Evolutionary conservation across 2,888 invertebrate genomes (phyloP), one percentile per base, ranked within the genome.

Genomic region (Drosophila maculinotata): DNA sequence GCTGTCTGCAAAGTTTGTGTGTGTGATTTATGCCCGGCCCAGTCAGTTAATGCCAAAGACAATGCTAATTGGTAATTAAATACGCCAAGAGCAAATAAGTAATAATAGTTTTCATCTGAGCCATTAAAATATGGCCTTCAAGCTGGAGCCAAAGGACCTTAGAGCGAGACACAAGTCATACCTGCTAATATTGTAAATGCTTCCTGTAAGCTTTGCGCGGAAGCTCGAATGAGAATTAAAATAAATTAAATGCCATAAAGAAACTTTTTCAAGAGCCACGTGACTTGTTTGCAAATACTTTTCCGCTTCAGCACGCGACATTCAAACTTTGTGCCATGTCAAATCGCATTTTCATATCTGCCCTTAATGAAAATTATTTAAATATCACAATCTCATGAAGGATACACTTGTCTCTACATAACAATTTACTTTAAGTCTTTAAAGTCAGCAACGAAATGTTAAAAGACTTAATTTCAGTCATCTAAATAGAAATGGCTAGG

Each of bases 51-150:
- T 71, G 59, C 49, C 68, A 49, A 62, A 63, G 28, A 57, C 71
- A 76, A 52, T 42, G 35, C 42, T 76, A 72, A 73, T 75, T 77
- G 73, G 57, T 73, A 58, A 69, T 73, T 75, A 75, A 72, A 65
- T 59, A 35, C 17, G 41, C 30, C 35, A 53, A 10, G 10, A 14
- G 12, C 14, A 42, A 44, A 47, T 31, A 39, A 28, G 14, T 42
- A 38, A 47, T 59, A 39, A 60, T 45, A 44, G 51, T 41, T 58
- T 48, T 36, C 14, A 31, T 15, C 38, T 23, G 23, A 35, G 14
- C 15, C 10, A 31, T 42, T 33, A 33, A 35, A 12, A 12, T 14
- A 7, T 23, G 8, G 6, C 20, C 36, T 14, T 25, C 8, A 42
- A 4, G 14, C n/a, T n/a, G n/a, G n/a, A n/a, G n/a, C 15, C 14